These are phyloP conservation scores for Arvicanthis niloticus DNA, from an alignment of 2,113 vertebrate genomes.

Conservation along the genomic window DNA sequence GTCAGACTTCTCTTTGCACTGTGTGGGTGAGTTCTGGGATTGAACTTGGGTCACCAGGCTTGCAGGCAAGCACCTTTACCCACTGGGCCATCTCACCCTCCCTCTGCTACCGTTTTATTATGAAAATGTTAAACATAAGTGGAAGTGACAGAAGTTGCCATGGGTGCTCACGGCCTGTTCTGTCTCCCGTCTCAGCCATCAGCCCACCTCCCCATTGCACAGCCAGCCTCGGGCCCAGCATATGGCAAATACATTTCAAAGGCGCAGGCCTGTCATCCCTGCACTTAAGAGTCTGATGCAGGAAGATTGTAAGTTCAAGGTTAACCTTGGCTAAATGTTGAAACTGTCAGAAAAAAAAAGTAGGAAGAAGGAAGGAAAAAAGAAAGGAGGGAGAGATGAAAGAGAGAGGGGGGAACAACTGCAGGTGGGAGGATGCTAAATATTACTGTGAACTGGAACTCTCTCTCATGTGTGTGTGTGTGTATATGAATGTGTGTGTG, in stretches of 20 bases:
- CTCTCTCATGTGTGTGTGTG: background rate
- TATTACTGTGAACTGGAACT: background rate
- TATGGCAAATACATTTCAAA: background rate
- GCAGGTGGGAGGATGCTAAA: background rate
- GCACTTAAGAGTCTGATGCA: background rate
- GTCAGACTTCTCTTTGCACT: background rate
- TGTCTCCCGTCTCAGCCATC: background rate
- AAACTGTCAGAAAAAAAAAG: background rate
- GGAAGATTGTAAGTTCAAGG: background rate
- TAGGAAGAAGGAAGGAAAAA: too few relatives aligned
- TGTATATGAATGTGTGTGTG: background rate
- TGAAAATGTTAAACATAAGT: background rate
- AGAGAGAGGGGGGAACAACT: background rate
- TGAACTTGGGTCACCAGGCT: background rate
- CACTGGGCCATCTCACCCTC: background rate
- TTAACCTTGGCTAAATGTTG: background rate
- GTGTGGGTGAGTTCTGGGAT: background rate
- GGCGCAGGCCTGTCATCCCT: background rate
- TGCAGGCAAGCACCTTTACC: background rate
- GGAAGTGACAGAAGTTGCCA: accelerated
- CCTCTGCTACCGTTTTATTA: background rate
- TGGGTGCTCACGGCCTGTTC: accelerated
- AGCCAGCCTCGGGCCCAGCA: background rate
- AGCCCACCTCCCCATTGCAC: accelerated
- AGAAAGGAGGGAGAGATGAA: background rate